phyloP scores from a whole-genome alignment of 1,140 invertebrate genomes.

The Diorhabda carinulata region DNA sequence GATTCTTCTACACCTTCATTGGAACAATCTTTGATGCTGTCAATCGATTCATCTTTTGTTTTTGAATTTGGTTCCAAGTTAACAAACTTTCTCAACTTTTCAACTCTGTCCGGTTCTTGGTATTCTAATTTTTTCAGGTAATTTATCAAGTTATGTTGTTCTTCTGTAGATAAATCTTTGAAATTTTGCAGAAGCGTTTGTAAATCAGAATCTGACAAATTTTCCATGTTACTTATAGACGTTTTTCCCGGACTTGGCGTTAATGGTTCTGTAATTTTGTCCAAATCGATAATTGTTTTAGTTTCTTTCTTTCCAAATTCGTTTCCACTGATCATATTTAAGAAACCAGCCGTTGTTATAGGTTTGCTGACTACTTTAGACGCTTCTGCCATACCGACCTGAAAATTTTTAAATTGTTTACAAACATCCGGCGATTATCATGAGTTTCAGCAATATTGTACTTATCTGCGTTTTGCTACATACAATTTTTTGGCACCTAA shows the following conservation, averaged over 20 bases:
- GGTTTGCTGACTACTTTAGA: conserved; percentile 54
- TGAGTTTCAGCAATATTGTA: too few species aligned
- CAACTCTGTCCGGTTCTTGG: conserved; percentile 65
- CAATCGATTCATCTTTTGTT: conserved; percentile 4
- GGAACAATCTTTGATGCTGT: too few species aligned
- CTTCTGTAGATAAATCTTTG: conserved; percentile 68
- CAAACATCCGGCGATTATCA: too few species aligned
- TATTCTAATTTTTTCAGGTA: conserved; percentile 74
- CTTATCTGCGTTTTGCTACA: too few species aligned
- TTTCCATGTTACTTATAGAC: conserved; percentile 54
- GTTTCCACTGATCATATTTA: conserved; percentile 47
- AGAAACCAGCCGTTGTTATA: conserved; percentile 53
- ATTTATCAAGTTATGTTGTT: conserved; percentile 73
- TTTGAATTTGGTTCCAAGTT: conserved; percentile 49
- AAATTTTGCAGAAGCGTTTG: conserved; percentile 74
- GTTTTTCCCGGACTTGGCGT: conserved; percentile 26
- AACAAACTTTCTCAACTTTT: conserved; percentile 64
- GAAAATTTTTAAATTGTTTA: neutral
- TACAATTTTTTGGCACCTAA: too few species aligned
- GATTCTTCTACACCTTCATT: conserved; percentile 18
- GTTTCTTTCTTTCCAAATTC: conserved; percentile 6
- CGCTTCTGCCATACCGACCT: conserved; percentile 61
- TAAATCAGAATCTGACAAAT: conserved; percentile 68
- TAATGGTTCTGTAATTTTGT: conserved; percentile 25
- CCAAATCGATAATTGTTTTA: conserved; percentile 8